Conservation (phyloP, 2,888 invertebrate genomes). For the Deroplatys truncata region DNA sequence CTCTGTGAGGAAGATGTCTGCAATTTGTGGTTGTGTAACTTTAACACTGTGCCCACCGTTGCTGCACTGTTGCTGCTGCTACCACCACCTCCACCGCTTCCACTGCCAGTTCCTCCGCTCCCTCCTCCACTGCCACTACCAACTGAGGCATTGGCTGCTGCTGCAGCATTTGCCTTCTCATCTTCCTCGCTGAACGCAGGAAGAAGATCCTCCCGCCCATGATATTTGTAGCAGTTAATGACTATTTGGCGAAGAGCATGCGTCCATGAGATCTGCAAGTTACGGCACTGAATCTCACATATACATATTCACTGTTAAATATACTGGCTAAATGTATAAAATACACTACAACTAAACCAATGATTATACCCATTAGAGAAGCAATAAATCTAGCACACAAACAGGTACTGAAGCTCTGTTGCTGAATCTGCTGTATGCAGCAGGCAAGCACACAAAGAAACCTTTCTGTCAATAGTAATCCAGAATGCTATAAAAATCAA, state of each 20-base stretch:
- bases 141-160: constrained; percentile 47
- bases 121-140: background rate
- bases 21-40: constrained; percentile 44
- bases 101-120: constrained; percentile 38
- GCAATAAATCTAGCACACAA: no score
- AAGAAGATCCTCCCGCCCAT: constrained; percentile 90
- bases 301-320: constrained; percentile 16
- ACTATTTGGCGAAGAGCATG: constrained; percentile 95
- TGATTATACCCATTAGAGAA: no score
- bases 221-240: constrained; percentile 96
- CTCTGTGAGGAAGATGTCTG: constrained; percentile 42
- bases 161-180: constrained; percentile 64
- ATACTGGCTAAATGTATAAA: background rate
- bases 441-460: no score
- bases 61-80: constrained; percentile 1
- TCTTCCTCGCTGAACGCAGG: constrained; percentile 93
- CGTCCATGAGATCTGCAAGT: constrained; percentile 89
- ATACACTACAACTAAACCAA: background rate
- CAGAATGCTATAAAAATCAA: no score
- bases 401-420: no score
- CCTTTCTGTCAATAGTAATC: no score
- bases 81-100: background rate
- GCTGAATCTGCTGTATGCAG: no score
- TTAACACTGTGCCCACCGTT: constrained; percentile 47
- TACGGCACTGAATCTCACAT: constrained; percentile 30